Evolutionary conservation across 2,797 vertebrate species (phyloP).

Genomic region (Acanthornis magna): DNA sequence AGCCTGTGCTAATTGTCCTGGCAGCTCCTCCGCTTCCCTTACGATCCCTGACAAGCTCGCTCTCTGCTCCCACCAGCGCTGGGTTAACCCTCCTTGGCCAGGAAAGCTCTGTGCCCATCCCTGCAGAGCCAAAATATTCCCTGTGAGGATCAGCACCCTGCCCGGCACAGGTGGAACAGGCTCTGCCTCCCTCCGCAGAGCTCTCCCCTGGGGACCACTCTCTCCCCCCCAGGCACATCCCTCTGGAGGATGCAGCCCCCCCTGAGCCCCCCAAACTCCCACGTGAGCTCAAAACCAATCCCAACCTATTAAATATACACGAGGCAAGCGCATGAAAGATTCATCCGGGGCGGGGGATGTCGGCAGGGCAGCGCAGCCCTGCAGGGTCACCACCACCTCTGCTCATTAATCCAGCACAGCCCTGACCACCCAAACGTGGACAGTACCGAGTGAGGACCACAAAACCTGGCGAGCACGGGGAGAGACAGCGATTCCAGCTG

Average conservation of each 20-base stretch:
- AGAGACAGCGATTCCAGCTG: not conserved
- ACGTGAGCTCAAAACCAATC: not conserved
- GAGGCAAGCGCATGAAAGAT: not conserved
- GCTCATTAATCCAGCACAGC: not conserved
- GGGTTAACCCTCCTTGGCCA: not conserved
- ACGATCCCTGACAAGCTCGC: not conserved
- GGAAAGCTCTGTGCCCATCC: not conserved
- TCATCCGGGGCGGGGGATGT: not conserved
- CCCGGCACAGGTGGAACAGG: accelerated
- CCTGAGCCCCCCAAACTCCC: not conserved
- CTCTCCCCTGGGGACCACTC: not conserved
- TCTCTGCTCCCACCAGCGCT: not conserved
- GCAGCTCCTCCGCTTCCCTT: not conserved
- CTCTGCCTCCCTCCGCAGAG: not conserved
- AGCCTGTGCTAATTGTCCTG: constrained; percentile 39
- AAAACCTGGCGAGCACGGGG: not conserved
- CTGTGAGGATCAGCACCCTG: not conserved
- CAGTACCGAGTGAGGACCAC: not conserved
- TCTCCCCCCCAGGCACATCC: not conserved
- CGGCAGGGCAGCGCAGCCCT: not conserved
- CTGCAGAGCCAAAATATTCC: not conserved
- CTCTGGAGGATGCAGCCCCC: not conserved
- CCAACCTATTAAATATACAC: not conserved
- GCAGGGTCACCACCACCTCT: not conserved
- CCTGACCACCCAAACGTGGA: not conserved